Evolutionary conservation across 2,888 invertebrate genomes (phyloP).

Genomic region (Druceiella hillmani): DNA sequence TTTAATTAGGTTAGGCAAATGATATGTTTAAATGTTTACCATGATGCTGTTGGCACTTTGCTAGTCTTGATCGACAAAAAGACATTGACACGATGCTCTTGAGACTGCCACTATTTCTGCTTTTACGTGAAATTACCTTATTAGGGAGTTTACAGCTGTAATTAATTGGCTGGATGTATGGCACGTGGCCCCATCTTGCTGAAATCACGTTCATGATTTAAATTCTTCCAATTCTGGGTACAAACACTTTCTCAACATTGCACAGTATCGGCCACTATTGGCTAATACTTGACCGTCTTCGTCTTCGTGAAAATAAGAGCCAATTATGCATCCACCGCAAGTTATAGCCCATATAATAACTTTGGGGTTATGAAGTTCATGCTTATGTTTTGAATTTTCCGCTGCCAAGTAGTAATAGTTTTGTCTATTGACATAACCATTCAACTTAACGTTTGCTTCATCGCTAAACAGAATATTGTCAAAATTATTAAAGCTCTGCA

Average conservation of each 20-base stretch:
- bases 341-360: slow-evolving; percentile 10
- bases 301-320: slow-evolving; percentile 14
- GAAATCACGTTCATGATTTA: slow-evolving; percentile 23
- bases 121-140: slow-evolving; percentile 21
- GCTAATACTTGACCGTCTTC: slow-evolving; percentile 18
- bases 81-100: too few relatives aligned
- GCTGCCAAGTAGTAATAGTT: too few relatives aligned
- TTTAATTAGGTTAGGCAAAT: too few relatives aligned
- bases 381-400: too few relatives aligned
- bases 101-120: too few relatives aligned
- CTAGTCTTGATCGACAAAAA: too few relatives aligned
- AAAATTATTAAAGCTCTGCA: slow-evolving; percentile 2
- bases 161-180: slow-evolving; percentile 19
- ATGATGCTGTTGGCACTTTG: too few relatives aligned
- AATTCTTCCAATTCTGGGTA: slow-evolving; percentile 17
- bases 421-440: too few relatives aligned
- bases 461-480: too few relatives aligned
- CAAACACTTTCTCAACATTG: slow-evolving; percentile 22
- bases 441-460: too few relatives aligned
- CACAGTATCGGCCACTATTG: slow-evolving; percentile 23
- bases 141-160: slow-evolving; percentile 13
- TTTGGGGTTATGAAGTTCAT: slow-evolving; percentile 10
- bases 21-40: too few relatives aligned
- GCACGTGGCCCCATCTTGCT: slow-evolving; percentile 20
- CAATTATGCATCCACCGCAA: slow-evolving; percentile 8